Base-by-base conservation (phyloP, 2,888 invertebrate genomes). In the Odontocerum albicorne region DNA sequence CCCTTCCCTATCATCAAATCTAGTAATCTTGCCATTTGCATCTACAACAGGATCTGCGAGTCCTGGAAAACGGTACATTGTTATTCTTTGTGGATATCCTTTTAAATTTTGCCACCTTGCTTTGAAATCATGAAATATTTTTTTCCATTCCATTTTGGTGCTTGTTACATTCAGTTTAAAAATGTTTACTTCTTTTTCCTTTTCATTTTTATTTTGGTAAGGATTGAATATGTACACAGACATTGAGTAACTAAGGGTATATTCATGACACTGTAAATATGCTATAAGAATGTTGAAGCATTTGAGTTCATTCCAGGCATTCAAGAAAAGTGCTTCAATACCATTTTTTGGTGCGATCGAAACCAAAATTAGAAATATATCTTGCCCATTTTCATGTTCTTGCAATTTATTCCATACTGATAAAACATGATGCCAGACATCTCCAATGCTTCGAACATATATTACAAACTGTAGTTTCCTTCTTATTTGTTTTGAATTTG, bases 1-100 rank as follows among this genome's bases (percentile, higher is more conserved):
- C 10, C 56, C 59, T 46, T 56, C 56, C 7, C 33, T 50, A 13
- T 54, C 59, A 19, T 16, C n/a, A 35, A 56, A 59, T 6, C 35
- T 27, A 17, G 27, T 46, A 6, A 59, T 10, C 13, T 33, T 50
- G 8, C 49, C 52, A 1, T 46, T 17, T 8, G 36, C 16, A 22
- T 59, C 47, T 31, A 19, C 13, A 15, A 52, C 42, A 3, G 56
- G 43, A 13, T 40, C 46, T 4, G 47, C 45, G 13, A 56, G 20
- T n/a, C 53, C 46, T 21, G 27, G 50, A 15, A 49, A 53, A 21
- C 50, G 36, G 8, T 45, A 44, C 49, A 59, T 46, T 22, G 43
- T 43, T 4, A 59, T 17, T 49, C 42, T 49, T 15, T 56, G 12
- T 2, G 53, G 56, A 47, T 45, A 54, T 4, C 36, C 42, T 2